phyloP scores from a whole-genome alignment of 2,888 invertebrate species.

The Hesperia comma region DNA sequence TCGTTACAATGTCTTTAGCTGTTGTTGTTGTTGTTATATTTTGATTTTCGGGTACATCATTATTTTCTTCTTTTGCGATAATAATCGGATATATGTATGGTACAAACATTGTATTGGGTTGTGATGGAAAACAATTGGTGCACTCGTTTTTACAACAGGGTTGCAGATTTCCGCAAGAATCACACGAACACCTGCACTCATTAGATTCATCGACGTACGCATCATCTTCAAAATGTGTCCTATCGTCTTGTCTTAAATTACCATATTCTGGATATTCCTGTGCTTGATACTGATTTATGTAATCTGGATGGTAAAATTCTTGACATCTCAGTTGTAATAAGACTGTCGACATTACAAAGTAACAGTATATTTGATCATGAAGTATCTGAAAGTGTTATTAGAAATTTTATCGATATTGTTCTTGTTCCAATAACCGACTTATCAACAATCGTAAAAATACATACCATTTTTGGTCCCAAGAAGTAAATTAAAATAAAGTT shows the following conservation, averaged over 20 bases:
- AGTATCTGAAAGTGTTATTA: conserved; percentile 39
- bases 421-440: not conserved
- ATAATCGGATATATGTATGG: conserved; percentile 41
- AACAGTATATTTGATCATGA: conserved; percentile 30
- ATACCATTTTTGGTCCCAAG: conserved; percentile 18
- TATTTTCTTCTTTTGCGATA: conserved; percentile 10
- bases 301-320: conserved; percentile 12
- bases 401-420: not conserved
- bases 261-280: conserved; percentile 20
- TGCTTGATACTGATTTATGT: conserved; percentile 8
- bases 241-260: not conserved
- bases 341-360: conserved; percentile 23
- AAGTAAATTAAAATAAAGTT: too few relatives aligned
- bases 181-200: conserved; percentile 48
- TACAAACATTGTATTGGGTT: conserved; percentile 26
- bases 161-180: conserved; percentile 40
- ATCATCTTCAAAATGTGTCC: conserved; percentile 21
- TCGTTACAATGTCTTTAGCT: not conserved
- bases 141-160: conserved; percentile 43
- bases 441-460: not conserved
- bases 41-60: conserved; percentile 14
- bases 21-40: conserved; percentile 22
- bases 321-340: conserved; percentile 32
- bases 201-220: conserved; percentile 46
- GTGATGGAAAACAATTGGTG: conserved; percentile 36